Percentiles rank a stretch among this genome's conserved stretches.
Evolutionary conservation across 2,797 vertebrate species (phyloP).

Genomic region (Sebastes trivittatus): DNA sequence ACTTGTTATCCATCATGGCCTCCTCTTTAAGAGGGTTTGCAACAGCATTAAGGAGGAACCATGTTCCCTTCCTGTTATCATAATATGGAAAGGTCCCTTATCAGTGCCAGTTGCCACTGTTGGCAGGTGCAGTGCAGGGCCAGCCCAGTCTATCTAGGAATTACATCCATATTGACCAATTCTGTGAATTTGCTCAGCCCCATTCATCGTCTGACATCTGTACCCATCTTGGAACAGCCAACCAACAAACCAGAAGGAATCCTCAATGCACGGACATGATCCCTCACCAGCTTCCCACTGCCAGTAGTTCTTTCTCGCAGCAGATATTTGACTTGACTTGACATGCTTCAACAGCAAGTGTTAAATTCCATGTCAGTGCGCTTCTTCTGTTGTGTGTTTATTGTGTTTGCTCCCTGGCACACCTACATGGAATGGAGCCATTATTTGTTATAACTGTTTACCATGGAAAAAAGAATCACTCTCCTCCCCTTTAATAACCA

Average conservation of each 20-base stretch:
- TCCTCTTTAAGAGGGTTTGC: background rate
- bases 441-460: background rate
- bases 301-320: no score
- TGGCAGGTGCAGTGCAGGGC: background rate
- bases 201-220: background rate
- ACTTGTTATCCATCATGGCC: background rate
- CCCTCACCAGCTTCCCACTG: background rate
- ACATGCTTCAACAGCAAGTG: no score
- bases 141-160: background rate
- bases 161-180: background rate
- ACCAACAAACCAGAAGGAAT: background rate
- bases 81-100: background rate
- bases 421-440: background rate
- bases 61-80: background rate
- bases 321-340: no score
- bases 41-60: background rate
- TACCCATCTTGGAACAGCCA: background rate
- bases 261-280: background rate
- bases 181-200: background rate
- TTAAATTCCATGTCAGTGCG: no score
- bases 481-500: background rate
- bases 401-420: no score
- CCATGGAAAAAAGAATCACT: no score
- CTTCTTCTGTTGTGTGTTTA: no score
- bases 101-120: background rate